These are phyloP conservation scores for Megalops cyprinoides DNA, from an alignment of 2,797 vertebrate species.

Conservation along the genomic window DNA sequence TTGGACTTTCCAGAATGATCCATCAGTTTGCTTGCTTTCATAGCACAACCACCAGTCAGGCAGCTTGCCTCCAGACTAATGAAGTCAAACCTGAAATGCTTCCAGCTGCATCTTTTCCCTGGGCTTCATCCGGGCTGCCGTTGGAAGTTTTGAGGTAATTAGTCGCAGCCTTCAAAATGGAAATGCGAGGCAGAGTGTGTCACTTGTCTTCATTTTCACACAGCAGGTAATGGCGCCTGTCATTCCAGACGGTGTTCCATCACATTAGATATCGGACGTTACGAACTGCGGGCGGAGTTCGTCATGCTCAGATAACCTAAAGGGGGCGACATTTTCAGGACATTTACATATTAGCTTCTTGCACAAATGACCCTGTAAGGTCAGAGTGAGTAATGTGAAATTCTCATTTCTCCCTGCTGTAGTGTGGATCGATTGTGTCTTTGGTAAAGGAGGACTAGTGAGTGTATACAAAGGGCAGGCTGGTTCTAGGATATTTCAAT, in stretches of 20 bases:
- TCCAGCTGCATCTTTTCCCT: conserved; percentile 31
- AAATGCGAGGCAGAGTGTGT: conserved; percentile 35
- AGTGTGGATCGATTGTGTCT: neutral
- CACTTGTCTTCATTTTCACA: conserved; percentile 35
- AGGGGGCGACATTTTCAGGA: neutral
- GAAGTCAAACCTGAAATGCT: conserved; percentile 32
- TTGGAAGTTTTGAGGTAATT: conserved; percentile 55
- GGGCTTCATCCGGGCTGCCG: conserved; percentile 33
- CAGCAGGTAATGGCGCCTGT: conserved; percentile 36
- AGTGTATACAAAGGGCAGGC: no score
- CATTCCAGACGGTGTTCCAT: conserved; percentile 42
- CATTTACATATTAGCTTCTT: neutral
- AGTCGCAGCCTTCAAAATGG: conserved; percentile 42
- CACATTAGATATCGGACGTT: conserved; percentile 44
- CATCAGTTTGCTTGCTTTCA: neutral
- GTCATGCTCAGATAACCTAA: conserved; percentile 17
- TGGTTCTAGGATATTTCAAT: neutral
- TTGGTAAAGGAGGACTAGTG: neutral
- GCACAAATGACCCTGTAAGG: conserved; percentile 6
- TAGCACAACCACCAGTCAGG: neutral
- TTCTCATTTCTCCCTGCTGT: conserved; percentile 30
- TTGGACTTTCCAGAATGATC: no score
- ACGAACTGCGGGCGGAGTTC: conserved; percentile 24
- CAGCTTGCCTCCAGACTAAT: neutral
- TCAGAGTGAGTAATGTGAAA: conserved; percentile 1